These are phyloP conservation scores for Spodoptera litura DNA, from an alignment of 1,140 invertebrate genomes.

Conservation along the genomic window DNA sequence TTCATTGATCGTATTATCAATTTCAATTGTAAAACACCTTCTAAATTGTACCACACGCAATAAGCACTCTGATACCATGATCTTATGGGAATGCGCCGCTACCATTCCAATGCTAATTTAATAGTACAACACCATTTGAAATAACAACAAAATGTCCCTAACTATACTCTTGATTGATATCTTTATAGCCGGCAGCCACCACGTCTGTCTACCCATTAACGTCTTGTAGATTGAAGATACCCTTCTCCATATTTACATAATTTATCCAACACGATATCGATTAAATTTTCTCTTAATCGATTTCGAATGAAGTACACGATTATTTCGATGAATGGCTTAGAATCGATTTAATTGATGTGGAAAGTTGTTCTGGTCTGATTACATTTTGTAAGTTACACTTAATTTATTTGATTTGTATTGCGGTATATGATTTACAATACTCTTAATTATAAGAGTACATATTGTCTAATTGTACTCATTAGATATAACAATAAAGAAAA, in stretches of 20 bases:
- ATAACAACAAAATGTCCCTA: conserved; percentile 50
- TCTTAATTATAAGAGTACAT: too few species aligned
- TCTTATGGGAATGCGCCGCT: conserved; percentile 49
- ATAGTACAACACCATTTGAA: conserved; percentile 47
- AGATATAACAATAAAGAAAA: too few species aligned
- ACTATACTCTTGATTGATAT: conserved; percentile 68
- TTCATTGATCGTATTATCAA: neutral
- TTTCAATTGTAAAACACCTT: neutral
- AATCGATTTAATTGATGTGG: conserved; percentile 13
- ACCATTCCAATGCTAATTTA: conserved; percentile 76
- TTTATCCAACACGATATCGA: conserved; percentile 14
- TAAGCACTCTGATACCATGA: conserved; percentile 22
- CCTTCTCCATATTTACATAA: conserved; percentile 31
- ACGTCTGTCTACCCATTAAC: conserved; percentile 45
- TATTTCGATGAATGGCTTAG: conserved; percentile 22
- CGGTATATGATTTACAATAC: too few species aligned
- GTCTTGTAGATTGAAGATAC: conserved; percentile 40
- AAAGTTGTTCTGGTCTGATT: conserved; percentile 13
- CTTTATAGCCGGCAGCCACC: conserved; percentile 66
- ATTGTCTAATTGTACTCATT: too few species aligned
- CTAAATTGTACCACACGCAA: conserved; percentile 1
- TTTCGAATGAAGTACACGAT: conserved; percentile 7
- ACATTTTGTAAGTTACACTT: neutral
- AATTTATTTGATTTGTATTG: too few species aligned
- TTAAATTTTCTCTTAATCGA: conserved; percentile 17